These are phyloP conservation scores for Anarsia innoxiella DNA, from an alignment of 2,888 invertebrate species.

Conservation along the genomic window DNA sequence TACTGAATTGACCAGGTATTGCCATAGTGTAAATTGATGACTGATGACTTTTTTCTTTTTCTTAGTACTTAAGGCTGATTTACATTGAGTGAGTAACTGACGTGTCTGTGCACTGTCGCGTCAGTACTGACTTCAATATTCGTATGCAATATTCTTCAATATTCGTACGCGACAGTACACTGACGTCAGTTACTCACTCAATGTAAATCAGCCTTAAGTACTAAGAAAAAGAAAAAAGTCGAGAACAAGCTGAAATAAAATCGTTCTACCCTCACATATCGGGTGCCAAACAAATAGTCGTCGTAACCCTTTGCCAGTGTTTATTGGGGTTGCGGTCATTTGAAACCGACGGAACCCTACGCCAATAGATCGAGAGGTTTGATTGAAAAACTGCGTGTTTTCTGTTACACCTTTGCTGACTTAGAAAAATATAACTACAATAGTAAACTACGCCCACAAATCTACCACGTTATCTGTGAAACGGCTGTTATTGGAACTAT, in stretches of 20 bases:
- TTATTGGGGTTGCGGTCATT: conserved; percentile 40
- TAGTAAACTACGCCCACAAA: no score
- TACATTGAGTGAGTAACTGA: no score
- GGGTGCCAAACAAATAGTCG: conserved; percentile 31
- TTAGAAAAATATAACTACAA: no score
- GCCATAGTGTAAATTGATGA: no score
- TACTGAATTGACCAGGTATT: no score
- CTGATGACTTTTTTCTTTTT: no score
- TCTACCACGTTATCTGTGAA: no score
- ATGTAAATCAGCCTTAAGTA: background rate
- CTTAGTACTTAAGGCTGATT: no score
- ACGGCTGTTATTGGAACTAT: no score
- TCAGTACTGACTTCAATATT: no score
- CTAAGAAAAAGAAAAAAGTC: background rate
- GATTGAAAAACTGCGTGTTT: conserved; percentile 27
- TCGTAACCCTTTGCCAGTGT: conserved; percentile 45
- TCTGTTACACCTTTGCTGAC: background rate
- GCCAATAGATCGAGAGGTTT: conserved; percentile 23
- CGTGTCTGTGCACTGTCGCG: no score
- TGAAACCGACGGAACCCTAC: conserved; percentile 31
- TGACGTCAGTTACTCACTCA: no score
- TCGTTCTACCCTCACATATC: conserved; percentile 22
- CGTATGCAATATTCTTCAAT: background rate
- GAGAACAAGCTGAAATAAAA: background rate
- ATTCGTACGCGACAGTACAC: background rate